A percentile compares a stretch with the other conserved stretches of the same genome.
phyloP scores from a whole-genome alignment of 2,113 vertebrate genomes.

The Rhinolophus sinicus region DNA sequence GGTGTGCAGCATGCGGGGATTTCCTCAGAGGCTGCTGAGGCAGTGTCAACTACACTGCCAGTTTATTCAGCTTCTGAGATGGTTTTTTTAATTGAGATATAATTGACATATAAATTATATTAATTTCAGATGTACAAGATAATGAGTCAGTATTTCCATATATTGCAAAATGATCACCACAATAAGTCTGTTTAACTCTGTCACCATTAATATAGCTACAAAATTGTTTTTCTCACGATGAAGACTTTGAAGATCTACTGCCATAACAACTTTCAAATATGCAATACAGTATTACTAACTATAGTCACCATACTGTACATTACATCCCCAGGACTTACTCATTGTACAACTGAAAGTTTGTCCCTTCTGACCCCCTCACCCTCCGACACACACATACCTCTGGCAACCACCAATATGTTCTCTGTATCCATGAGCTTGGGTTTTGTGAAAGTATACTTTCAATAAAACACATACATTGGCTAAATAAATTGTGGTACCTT shows the following conservation, averaged over 20 bases:
- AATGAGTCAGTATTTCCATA: not conserved
- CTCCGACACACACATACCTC: too few species aligned
- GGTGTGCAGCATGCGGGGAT: not conserved
- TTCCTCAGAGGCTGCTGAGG: not conserved
- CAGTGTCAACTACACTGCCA: not conserved
- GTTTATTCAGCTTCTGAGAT: not conserved
- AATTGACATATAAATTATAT: not conserved
- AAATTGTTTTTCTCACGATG: not conserved
- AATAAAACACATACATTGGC: not conserved
- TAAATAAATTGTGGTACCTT: not conserved
- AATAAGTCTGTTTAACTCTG: not conserved
- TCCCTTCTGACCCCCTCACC: not conserved
- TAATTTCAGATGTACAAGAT: not conserved
- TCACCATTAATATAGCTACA: not conserved
- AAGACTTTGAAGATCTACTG: not conserved
- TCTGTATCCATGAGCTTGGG: not conserved
- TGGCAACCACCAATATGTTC: not conserved
- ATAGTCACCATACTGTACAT: not conserved
- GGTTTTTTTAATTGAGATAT: not conserved
- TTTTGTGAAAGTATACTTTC: constrained; percentile 38
- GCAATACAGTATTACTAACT: not conserved
- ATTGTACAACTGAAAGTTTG: not conserved
- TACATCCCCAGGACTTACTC: not conserved
- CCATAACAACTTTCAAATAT: not conserved
- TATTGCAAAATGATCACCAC: not conserved